Conservation (phyloP, 2,797 vertebrate species). For the Xiphorhynchus erythropygius region DNA sequence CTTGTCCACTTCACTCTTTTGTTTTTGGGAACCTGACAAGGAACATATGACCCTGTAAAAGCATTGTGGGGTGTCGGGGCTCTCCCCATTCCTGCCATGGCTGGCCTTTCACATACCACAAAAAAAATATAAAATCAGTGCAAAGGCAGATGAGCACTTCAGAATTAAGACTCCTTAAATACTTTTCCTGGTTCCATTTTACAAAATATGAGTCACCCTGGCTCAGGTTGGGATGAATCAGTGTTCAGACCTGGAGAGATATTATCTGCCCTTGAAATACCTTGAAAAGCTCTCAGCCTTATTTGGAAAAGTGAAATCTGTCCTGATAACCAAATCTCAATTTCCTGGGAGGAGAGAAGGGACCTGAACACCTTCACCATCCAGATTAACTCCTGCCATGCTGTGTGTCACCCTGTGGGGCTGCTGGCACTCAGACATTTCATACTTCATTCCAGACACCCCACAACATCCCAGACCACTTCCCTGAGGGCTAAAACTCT, state of each 20-base stretch:
- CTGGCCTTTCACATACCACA: neutral
- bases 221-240: conserved; percentile 11
- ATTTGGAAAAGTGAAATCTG: neutral
- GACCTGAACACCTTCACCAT: neutral
- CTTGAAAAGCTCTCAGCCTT: neutral
- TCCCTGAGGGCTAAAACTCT: neutral
- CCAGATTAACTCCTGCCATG: neutral
- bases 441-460: neutral
- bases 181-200: conserved; percentile 46
- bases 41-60: neutral
- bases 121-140: neutral
- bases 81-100: neutral
- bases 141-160: neutral
- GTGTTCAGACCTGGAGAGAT: conserved; percentile 44
- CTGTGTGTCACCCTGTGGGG: neutral
- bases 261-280: neutral
- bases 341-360: neutral
- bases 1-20: neutral
- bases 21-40: neutral
- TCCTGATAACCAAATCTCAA: neutral
- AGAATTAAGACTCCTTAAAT: neutral
- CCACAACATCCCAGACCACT: accelerated
- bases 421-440: neutral
- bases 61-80: neutral
- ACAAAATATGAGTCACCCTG: neutral